Evolutionary conservation across 1,140 invertebrate genomes (phyloP).

Genomic region (Cataglyphis hispanica): DNA sequence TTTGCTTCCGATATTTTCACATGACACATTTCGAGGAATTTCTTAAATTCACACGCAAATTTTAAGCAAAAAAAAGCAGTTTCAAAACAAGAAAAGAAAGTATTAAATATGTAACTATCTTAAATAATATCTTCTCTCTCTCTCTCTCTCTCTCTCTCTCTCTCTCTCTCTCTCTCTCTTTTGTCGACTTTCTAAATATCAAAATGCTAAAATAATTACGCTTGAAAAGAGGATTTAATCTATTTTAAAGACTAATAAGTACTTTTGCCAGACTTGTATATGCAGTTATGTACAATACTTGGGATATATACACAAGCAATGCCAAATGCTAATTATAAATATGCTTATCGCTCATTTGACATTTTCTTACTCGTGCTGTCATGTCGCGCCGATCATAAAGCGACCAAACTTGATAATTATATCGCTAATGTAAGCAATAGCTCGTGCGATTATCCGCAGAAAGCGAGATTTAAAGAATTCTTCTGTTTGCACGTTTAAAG

Average conservation of each 20-base stretch:
- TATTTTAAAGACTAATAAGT: not conserved
- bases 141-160: too few relatives aligned
- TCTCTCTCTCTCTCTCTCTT: too few relatives aligned
- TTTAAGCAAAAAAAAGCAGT: not conserved
- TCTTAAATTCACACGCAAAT: not conserved
- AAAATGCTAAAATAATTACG: not conserved
- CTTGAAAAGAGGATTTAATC: too few relatives aligned
- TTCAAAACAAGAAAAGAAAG: not conserved
- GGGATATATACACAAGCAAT: not conserved
- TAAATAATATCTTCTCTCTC: not conserved
- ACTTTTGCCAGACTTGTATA: not conserved
- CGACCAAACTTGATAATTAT: slow-evolving; percentile 43
- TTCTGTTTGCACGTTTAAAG: slow-evolving; percentile 1
- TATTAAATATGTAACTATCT: not conserved
- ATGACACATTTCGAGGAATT: not conserved
- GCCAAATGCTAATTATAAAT: slow-evolving; percentile 39
- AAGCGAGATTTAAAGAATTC: not conserved
- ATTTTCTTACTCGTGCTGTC: not conserved
- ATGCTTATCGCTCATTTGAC: slow-evolving; percentile 29
- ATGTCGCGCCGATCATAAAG: slow-evolving; percentile 25
- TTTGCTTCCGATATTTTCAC: not conserved
- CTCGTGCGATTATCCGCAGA: not conserved
- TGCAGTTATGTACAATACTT: too few relatives aligned
- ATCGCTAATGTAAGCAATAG: slow-evolving; percentile 38
- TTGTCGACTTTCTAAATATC: not conserved